A percentile compares a stretch with the other conserved stretches of the same genome.
These are phyloP conservation scores for Echinometra lucunter DNA, from an alignment of 53 echinoderm and acorn worm genomes.

Conservation along the genomic window DNA sequence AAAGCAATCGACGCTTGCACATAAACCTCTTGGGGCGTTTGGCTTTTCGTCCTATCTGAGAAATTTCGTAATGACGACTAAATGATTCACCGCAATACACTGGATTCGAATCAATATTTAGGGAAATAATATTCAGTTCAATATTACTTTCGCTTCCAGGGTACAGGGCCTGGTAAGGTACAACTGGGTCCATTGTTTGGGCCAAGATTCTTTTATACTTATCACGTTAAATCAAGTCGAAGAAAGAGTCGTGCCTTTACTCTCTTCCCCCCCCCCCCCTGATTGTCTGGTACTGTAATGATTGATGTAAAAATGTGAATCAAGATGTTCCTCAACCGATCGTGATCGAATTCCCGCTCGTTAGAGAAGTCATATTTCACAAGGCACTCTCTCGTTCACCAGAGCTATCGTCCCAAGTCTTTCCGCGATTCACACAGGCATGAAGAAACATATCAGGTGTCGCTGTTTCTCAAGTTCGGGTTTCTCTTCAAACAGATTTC, in stretches of 20 bases:
- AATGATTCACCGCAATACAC: too few relatives aligned
- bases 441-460: not conserved
- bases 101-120: too few relatives aligned
- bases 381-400: not conserved
- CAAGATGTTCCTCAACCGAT: conserved; percentile 1
- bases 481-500: conserved; percentile 26
- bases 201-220: not conserved
- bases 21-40: too few relatives aligned
- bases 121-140: too few relatives aligned
- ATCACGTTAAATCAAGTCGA: not conserved
- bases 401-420: not conserved
- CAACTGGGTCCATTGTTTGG: too few relatives aligned
- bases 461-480: not conserved
- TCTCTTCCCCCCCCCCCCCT: not conserved
- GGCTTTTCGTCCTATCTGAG: too few relatives aligned
- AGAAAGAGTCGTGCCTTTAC: not conserved
- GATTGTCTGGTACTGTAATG: not conserved
- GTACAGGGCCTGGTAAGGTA: too few relatives aligned
- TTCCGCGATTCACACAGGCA: conserved; percentile 2
- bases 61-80: too few relatives aligned
- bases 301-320: conserved; percentile 20
- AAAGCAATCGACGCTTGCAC: too few relatives aligned
- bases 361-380: not conserved
- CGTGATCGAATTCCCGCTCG: not conserved
- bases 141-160: too few relatives aligned